phyloP scores from a whole-genome alignment of 2,888 invertebrate species.

The Stegophylla sp. region DNA sequence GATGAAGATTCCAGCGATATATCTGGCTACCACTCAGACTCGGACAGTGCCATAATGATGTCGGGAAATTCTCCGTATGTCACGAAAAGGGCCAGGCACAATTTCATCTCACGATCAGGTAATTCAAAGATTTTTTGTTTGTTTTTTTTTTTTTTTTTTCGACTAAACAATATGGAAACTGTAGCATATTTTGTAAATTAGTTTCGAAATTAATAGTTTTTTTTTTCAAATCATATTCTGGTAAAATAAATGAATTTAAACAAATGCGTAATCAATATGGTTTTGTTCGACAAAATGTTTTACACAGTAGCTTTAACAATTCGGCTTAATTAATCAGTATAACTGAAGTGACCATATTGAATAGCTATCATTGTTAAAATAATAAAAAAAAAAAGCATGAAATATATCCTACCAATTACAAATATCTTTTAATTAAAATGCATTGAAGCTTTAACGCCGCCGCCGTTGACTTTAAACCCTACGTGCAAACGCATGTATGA shows the following conservation, averaged over 20 bases:
- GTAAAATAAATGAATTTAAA: not conserved
- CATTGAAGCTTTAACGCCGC: not conserved
- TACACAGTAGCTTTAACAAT: not conserved
- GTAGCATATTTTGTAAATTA: not conserved
- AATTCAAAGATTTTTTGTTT: conserved; percentile 10
- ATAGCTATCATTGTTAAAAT: not conserved
- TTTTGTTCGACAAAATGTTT: not conserved
- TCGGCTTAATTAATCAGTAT: not conserved
- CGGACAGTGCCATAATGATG: conserved; percentile 70
- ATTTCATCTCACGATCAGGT: conserved; percentile 67
- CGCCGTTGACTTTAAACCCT: conserved; percentile 1
- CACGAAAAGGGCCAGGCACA: conserved; percentile 66
- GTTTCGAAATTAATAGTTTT: not conserved
- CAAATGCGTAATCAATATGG: not conserved
- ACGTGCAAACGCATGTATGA: not conserved
- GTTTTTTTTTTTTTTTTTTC: not conserved
- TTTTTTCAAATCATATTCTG: not conserved
- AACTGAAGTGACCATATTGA: not conserved
- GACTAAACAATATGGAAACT: not conserved
- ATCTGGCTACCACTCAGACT: conserved; percentile 82
- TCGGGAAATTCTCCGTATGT: conserved; percentile 67
- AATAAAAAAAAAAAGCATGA: not conserved
- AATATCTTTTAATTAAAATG: conserved; percentile 14
- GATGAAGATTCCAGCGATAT: conserved; percentile 73
- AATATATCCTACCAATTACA: not conserved